Conservation (phyloP, 2,797 vertebrate genomes). For the Sebastes hopkinsi region DNA sequence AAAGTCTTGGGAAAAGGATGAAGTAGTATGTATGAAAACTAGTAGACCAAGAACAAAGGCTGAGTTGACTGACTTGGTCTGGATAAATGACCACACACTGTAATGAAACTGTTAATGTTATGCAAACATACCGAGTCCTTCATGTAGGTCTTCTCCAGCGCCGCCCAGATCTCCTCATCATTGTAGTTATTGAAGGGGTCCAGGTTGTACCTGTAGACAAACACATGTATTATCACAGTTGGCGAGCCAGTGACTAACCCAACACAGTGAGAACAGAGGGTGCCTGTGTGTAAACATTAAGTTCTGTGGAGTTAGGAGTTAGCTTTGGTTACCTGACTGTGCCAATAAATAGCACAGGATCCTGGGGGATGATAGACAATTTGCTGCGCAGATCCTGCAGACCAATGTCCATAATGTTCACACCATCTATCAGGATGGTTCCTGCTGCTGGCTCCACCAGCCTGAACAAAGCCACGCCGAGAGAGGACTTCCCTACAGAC, state of each 20-base stretch:
- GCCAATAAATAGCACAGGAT: conserved; percentile 86
- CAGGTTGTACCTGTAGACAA: conserved; percentile 80
- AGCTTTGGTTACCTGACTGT: conserved; percentile 80
- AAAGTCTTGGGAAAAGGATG: too few species aligned
- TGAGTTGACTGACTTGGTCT: background rate
- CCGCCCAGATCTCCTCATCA: conserved; percentile 83
- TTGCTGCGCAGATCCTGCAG: conserved; percentile 86
- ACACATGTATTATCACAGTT: background rate
- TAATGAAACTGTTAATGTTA: background rate
- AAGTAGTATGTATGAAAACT: too few species aligned
- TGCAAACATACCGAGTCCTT: conserved; percentile 76
- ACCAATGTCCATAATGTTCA: conserved; percentile 78
- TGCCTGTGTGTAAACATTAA: background rate
- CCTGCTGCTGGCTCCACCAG: conserved; percentile 82
- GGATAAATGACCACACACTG: background rate
- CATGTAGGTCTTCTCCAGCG: conserved; percentile 86
- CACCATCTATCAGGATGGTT: conserved; percentile 82
- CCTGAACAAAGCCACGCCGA: conserved; percentile 84
- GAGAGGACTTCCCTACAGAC: conserved; percentile 85
- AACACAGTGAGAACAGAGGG: background rate
- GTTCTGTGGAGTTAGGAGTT: background rate
- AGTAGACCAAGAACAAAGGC: too few species aligned
- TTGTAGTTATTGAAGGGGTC: conserved; percentile 80
- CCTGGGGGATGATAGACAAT: conserved; percentile 88
- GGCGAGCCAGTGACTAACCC: background rate